Evolutionary conservation across 2,797 vertebrate species (phyloP), one percentile per base, ranked within the genome.

Genomic region (Platyrinchus mystaceus): DNA sequence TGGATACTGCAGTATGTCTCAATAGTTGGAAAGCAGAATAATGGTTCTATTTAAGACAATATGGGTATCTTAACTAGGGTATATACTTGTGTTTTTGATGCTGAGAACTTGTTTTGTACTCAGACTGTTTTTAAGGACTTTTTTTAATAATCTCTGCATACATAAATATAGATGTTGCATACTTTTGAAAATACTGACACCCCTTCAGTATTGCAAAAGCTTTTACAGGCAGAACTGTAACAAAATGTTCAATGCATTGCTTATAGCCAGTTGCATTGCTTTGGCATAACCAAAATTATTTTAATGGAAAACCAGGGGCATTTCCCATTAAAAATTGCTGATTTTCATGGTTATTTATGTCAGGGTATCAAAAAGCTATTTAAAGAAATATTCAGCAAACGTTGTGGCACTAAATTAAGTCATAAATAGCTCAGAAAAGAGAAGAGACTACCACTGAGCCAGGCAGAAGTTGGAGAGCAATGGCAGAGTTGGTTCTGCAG

Each of bases 221-320:
- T 76, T 73, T 86, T 47, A 41, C 5, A 62, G 36, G 32, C 22
- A 41, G 36, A 84, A n/a, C 43, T 49, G 19, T 59, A 37, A 73
- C 1, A 3, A 28, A 78, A 26, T 12, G 9, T 47, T 56, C 14
- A n/a, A 7, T 0, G 0, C 13, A 17, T 18, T 6, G 3, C 5
- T 21, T 87, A 32, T 34, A 69, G 22, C 43, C 27, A 36, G n/a
- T 68, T 70, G 47, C 12, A 12, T 44, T 69, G 13, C 23, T 62
- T 59, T 68, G 75, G 12, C 12, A 30, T 59, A 71, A 71, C 58
- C 39, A 53, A 87, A 83, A 70, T 11, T 13, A 12, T 12, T 55
- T 50, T 52, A 56, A 62, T 49, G 34, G 55, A 69, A 86, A 90
- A 78, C 6, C 9, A 53, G 24, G 4, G 23, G 4, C 13, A 55